phyloP scores from a whole-genome alignment of 2,113 vertebrate genomes.

The Synchiropus splendidus region DNA sequence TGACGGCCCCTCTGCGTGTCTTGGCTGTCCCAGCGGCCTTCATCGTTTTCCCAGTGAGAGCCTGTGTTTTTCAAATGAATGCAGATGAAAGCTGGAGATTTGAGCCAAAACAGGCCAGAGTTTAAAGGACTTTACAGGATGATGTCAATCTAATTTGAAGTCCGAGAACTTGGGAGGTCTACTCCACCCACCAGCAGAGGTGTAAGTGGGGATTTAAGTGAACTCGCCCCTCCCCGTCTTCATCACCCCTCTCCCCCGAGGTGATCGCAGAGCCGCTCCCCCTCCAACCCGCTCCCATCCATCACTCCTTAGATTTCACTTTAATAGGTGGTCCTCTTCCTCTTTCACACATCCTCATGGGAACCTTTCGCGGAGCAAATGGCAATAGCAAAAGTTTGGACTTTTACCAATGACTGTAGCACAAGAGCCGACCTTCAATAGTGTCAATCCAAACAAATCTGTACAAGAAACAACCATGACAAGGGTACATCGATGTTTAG shows the following conservation, averaged over 20 bases:
- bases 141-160: slow-evolving; percentile 30
- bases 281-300: slow-evolving; percentile 57
- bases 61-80: slow-evolving; percentile 17
- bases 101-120: slow-evolving; percentile 37
- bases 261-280: slow-evolving; percentile 39
- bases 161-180: slow-evolving; percentile 55
- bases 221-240: slow-evolving; percentile 1
- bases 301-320: slow-evolving; percentile 67
- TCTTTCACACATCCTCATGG: slow-evolving; percentile 44
- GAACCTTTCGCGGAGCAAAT: slow-evolving; percentile 21
- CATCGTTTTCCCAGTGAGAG: slow-evolving; percentile 3
- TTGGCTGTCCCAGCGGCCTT: background rate
- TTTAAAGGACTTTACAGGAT: slow-evolving; percentile 30
- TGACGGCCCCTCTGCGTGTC: too few relatives aligned
- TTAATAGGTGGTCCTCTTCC: slow-evolving; percentile 64
- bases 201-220: slow-evolving; percentile 50
- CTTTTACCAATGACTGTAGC: background rate
- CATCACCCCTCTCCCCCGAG: slow-evolving; percentile 40
- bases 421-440: too few relatives aligned
- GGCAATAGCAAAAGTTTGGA: slow-evolving; percentile 1
- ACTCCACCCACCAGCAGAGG: slow-evolving; percentile 37
- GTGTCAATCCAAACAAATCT: too few relatives aligned
- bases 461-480: too few relatives aligned
- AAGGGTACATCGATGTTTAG: too few relatives aligned
- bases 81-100: slow-evolving; percentile 28